Evolutionary conservation across 2,888 invertebrate genomes (phyloP), one percentile per base, ranked within the genome.

Genomic region (Pocota personata): DNA sequence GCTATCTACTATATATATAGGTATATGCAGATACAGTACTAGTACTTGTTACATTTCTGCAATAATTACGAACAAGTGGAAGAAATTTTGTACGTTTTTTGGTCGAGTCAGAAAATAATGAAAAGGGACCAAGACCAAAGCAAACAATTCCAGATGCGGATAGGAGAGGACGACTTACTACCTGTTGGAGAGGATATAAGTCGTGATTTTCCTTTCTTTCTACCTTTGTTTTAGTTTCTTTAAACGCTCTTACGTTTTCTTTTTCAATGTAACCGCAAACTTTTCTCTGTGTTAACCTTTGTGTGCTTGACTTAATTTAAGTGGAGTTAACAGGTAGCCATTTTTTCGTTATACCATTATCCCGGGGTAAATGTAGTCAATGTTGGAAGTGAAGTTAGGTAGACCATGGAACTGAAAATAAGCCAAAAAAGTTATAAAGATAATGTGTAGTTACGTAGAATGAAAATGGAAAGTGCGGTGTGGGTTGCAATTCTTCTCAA

Each of bases 281-380:
- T 43, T 5, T 48, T n/a, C 2, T 55, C 6, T 75, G 40, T 12
- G n/a, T 14, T 46, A n/a, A 37, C 21, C 35, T 40, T 50, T 72
- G 14, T 30, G 58, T 43, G n/a, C 16, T 35, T 43, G 43, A 50
- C 67, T 60, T 69, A 1, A 14, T 69, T 43, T 19, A 77, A 60
- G 37, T 62, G 32, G 48, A 67, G 58, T 60, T 60, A 77, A 78
- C 62, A 78, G 58, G 58, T 58, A 67, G 76, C 32, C 21, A 52
- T 55, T 35, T 52, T 30, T 32, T 2, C 37, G 12, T 27, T 0
- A 14, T 14, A 24, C 16, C 10, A 58, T 73, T 37, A 19, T 35
- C 6, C 10, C 10, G 2, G 0, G 16, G 30, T 21, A 30, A 43
- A 32, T 66, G 35, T 21, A 66, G 35, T 50, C 19, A 14, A 50